phyloP scores from a whole-genome alignment of 2,113 vertebrate species.

The Chaetorhynchus papuensis region DNA sequence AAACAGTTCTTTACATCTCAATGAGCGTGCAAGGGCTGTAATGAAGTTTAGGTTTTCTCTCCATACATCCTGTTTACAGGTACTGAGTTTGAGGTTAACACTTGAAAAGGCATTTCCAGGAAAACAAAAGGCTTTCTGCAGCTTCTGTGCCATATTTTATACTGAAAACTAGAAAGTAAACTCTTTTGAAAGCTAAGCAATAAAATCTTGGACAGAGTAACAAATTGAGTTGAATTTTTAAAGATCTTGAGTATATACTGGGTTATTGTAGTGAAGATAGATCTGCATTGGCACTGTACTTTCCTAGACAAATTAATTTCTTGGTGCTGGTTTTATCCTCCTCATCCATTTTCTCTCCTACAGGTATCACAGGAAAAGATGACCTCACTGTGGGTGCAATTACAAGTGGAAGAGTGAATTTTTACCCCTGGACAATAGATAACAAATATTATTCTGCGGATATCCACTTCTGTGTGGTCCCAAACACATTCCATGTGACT shows the following conservation, averaged over 20 bases:
- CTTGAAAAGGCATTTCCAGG: not conserved
- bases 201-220: not conserved
- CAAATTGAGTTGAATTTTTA: not conserved
- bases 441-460: slow-evolving; percentile 96
- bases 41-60: not conserved
- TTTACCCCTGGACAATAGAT: slow-evolving; percentile 96
- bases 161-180: not conserved
- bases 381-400: slow-evolving; percentile 73
- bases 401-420: slow-evolving; percentile 72
- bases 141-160: not conserved
- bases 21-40: not conserved
- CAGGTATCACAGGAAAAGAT: slow-evolving; percentile 84
- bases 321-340: not conserved
- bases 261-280: not conserved
- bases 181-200: not conserved
- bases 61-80: not conserved
- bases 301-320: not conserved
- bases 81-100: not conserved
- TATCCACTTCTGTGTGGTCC: slow-evolving; percentile 87
- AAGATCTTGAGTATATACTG: not conserved
- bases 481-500: slow-evolving; percentile 79
- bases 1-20: not conserved
- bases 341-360: not conserved
- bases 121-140: not conserved
- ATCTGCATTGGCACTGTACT: not conserved